A percentile compares a stretch with the other conserved stretches of the same genome.
Conservation (phyloP, 2,888 invertebrate genomes). For the Mycogona germanica region DNA sequence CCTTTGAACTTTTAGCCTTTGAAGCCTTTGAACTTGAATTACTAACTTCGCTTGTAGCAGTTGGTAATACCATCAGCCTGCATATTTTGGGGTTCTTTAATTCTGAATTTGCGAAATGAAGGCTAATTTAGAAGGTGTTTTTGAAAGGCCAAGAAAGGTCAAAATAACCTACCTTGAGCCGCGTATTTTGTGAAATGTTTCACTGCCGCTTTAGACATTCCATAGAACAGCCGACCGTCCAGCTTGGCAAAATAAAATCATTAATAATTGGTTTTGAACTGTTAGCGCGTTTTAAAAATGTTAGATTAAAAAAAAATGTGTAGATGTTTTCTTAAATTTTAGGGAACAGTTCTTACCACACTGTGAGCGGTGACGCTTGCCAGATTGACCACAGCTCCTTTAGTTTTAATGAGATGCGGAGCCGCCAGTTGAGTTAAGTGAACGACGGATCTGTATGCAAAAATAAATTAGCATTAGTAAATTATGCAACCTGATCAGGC, state of each 20-base stretch:
- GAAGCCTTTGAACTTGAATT: no score
- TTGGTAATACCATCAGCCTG: no score
- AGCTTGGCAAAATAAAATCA: background rate
- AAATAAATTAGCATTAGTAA: background rate
- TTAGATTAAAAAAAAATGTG: background rate
- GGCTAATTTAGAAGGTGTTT: no score
- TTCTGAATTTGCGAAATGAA: no score
- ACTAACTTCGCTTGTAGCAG: no score
- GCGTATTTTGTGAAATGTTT: slow-evolving; percentile 13
- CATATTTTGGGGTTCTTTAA: no score
- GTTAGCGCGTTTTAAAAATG: background rate
- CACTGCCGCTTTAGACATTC: slow-evolving; percentile 12
- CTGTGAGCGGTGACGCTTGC: slow-evolving; percentile 2
- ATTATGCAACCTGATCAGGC: background rate
- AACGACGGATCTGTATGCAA: background rate
- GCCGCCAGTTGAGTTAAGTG: slow-evolving; percentile 12
- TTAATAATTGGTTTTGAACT: background rate
- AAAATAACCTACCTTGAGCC: slow-evolving; percentile 3
- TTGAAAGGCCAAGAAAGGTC: no score
- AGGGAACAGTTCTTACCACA: slow-evolving; percentile 1
- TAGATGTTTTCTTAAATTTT: background rate
- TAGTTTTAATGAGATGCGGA: slow-evolving; percentile 13
- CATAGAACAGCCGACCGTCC: slow-evolving; percentile 10
- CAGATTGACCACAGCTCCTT: slow-evolving; percentile 10
- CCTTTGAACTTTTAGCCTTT: no score